These are phyloP conservation scores for Corythaixoides concolor DNA, from an alignment of 2,113 vertebrate species.

Conservation along the genomic window DNA sequence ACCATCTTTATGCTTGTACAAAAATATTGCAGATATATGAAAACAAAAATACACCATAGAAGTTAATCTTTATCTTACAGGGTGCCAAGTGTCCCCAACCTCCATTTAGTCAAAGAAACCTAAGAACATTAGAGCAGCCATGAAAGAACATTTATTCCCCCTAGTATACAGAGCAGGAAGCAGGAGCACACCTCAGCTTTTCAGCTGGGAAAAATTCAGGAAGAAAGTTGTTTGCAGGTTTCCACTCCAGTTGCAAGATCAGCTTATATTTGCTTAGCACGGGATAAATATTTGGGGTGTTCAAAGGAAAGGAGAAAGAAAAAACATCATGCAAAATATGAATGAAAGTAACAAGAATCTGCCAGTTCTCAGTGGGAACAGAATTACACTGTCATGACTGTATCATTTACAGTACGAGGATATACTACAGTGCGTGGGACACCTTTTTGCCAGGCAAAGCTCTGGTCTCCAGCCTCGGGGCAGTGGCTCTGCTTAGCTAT, in stretches of 20 bases:
- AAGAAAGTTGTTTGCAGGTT: not conserved
- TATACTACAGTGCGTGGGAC: not conserved
- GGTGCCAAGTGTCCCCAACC: not conserved
- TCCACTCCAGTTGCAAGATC: not conserved
- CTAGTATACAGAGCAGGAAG: not conserved
- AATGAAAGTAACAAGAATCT: not conserved
- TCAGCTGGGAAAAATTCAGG: not conserved
- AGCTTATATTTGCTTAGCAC: not conserved
- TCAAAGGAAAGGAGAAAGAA: not conserved
- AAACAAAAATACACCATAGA: not conserved
- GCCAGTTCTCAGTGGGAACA: not conserved
- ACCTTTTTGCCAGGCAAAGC: not conserved
- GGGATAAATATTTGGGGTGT: not conserved
- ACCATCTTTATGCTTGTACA: not conserved
- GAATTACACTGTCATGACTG: not conserved
- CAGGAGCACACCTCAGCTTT: not conserved
- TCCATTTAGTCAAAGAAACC: not conserved
- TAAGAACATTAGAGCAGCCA: not conserved
- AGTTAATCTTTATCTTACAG: not conserved
- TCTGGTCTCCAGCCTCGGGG: not conserved
- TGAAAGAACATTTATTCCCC: not conserved
- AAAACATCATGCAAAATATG: not conserved
- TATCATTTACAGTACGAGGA: not conserved
- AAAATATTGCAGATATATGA: not conserved
- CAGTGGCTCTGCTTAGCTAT: not conserved